Conservation (phyloP, 2,113 vertebrate species). For the Psettodes erumei region DNA sequence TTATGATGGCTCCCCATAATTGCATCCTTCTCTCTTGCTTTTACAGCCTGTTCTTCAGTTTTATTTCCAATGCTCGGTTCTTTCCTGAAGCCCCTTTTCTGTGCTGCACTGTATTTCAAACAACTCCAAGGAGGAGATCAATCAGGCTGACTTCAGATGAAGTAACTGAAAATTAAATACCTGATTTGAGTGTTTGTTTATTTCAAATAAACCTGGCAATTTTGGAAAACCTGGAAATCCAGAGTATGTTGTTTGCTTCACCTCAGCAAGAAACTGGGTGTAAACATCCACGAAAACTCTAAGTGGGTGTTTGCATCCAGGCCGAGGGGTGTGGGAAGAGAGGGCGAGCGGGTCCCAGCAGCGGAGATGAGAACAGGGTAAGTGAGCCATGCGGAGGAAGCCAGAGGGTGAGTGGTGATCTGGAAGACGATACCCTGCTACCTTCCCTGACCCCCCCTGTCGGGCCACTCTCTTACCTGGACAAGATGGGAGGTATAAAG, state of each 20-base stretch:
- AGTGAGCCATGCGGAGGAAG: conserved; percentile 79
- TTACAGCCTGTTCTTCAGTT: not conserved
- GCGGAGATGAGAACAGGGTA: conserved; percentile 77
- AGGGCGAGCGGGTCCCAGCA: conserved; percentile 56
- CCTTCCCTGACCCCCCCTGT: conserved; percentile 81
- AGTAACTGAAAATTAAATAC: not conserved
- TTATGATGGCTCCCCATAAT: not conserved
- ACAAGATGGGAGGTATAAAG: conserved; percentile 80
- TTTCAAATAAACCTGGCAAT: not conserved
- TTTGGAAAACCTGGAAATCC: not conserved
- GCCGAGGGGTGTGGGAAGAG: conserved; percentile 63
- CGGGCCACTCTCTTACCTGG: conserved; percentile 79
- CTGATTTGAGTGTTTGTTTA: not conserved
- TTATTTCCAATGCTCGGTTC: not conserved
- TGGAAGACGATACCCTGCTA: conserved; percentile 82
- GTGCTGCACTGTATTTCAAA: not conserved
- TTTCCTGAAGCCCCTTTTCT: not conserved
- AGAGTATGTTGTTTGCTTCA: not conserved
- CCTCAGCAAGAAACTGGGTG: not conserved
- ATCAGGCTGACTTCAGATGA: not conserved
- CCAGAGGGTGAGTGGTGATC: conserved; percentile 77
- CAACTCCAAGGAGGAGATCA: not conserved
- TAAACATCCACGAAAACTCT: conserved; percentile 24
- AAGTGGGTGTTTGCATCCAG: conserved; percentile 55
- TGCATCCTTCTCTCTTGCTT: not conserved